A percentile compares a stretch with the other conserved stretches of the same genome.
These are phyloP conservation scores for Acropora yongei DNA, from an alignment of 64 coral and sea anemone species.

Conservation along the genomic window DNA sequence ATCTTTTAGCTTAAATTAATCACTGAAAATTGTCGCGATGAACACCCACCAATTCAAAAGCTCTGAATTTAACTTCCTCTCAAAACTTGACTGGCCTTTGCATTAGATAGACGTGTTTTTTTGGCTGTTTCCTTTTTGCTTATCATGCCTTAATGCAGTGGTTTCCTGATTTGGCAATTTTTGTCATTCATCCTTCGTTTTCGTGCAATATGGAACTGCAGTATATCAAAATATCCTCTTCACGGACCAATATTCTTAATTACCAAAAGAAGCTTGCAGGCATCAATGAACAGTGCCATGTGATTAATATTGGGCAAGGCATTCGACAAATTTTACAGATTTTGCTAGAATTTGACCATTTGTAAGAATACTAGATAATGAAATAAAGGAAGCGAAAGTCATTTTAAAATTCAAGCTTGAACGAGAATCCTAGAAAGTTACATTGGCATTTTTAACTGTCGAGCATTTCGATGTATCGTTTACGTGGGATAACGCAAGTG, in stretches of 20 bases:
- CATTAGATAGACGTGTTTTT: not conserved
- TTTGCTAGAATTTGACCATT: not conserved
- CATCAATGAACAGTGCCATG: not conserved
- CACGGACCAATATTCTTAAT: not conserved
- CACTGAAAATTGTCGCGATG: too few species aligned
- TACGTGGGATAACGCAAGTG: too few species aligned
- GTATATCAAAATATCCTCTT: not conserved
- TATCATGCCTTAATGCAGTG: not conserved
- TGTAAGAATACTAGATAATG: not conserved
- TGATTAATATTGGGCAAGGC: not conserved
- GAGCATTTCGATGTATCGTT: too few species aligned
- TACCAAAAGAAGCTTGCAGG: not conserved
- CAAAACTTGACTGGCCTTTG: too few species aligned
- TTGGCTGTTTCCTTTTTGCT: not conserved
- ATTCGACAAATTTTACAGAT: not conserved
- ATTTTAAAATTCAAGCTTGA: not conserved
- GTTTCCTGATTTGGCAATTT: not conserved
- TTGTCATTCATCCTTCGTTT: not conserved
- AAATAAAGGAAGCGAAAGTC: not conserved
- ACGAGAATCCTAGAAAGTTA: not conserved
- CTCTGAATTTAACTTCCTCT: too few species aligned
- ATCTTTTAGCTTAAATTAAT: too few species aligned
- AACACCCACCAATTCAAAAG: too few species aligned
- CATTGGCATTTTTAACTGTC: not conserved
- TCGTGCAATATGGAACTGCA: not conserved